Base-by-base conservation (phyloP, 2,888 invertebrate species). In the Gibbula magus region DNA sequence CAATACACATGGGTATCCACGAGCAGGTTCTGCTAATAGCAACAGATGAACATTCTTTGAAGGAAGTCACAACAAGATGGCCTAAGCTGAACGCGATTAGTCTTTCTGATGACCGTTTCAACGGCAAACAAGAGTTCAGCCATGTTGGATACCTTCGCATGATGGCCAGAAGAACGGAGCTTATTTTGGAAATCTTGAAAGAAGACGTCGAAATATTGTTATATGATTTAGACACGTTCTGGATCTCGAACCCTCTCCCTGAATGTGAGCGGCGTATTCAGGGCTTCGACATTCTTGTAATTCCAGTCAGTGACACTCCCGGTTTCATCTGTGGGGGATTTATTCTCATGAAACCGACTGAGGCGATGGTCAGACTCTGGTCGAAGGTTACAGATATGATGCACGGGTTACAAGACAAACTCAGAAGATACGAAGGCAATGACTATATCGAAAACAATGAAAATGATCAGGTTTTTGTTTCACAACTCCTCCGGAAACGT, bases 141-240 rank as follows among this genome's bases (percentile, higher is more conserved):
- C 83, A 86, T 61, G 88, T 82, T 0, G 88, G 88, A 0, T 88
- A 89, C 79, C 84, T 88, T 2, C 86, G 84, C 67, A 82, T 89
- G 16, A 88, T 88, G 88, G 81, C 85, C 2, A 75, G 84, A 20
- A 80, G 89, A 39, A 87, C 88, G 10, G 83, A 85, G 70, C 80
- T 86, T 66, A 54, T 88, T 10, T 61, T 84, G 29, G 51, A 80
- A 0, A 79, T 88, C 61, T 66, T 88, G 1, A 73, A 82, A 67
- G 77, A 84, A 8, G 75, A 85, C 20, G 70, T 88, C 22, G 85
- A 84, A 54, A 76, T 88, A 1, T 86, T 88, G 61, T 74, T 88
- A 8, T 89, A 88, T 81, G 89, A 89, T 77, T 86, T 88, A 0
- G 89, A 89, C 80, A 86, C 87, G 70, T 54, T 88, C 2, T 89